phyloP scores from a whole-genome alignment of 2,888 invertebrate genomes.

The Caenorhabditis virilis region DNA sequence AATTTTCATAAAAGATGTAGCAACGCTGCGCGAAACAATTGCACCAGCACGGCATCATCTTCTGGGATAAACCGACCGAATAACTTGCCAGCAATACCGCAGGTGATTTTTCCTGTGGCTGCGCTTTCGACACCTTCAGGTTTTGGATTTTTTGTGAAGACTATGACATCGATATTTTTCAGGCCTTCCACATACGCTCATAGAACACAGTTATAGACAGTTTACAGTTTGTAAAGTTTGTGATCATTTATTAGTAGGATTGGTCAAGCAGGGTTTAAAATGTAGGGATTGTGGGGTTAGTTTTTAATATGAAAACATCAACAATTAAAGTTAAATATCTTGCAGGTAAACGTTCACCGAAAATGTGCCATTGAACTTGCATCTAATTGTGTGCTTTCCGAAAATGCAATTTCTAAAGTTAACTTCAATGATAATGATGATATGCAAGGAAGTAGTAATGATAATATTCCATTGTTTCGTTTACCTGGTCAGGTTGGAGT shows the following conservation, averaged over 20 bases:
- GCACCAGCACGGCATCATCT: slow-evolving; percentile 29
- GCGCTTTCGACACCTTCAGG: slow-evolving; percentile 27
- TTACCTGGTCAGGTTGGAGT: slow-evolving; percentile 50
- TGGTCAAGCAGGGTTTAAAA: slow-evolving; percentile 68
- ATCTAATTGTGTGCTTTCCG: slow-evolving; percentile 62
- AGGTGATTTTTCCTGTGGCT: slow-evolving; percentile 12
- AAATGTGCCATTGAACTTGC: slow-evolving; percentile 63
- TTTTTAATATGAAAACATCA: slow-evolving; percentile 1
- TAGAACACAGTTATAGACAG: slow-evolving; percentile 67
- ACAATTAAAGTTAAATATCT: not conserved
- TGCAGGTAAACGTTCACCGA: slow-evolving; percentile 67
- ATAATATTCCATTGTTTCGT: slow-evolving; percentile 49
- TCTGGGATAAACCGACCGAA: not conserved
- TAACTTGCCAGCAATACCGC: not conserved
- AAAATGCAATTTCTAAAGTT: slow-evolving; percentile 46
- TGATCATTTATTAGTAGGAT: slow-evolving; percentile 67
- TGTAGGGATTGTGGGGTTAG: slow-evolving; percentile 67
- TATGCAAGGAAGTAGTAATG: slow-evolving; percentile 2
- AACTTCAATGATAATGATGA: slow-evolving; percentile 8
- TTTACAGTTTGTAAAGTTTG: slow-evolving; percentile 69
- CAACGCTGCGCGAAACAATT: slow-evolving; percentile 65
- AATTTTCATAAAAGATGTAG: slow-evolving; percentile 68
- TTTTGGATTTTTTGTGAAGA: not conserved
- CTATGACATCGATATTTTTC: slow-evolving; percentile 2
- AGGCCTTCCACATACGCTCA: slow-evolving; percentile 66